phyloP scores from a whole-genome alignment of 2,888 invertebrate species.

The Nudaria mundana region DNA sequence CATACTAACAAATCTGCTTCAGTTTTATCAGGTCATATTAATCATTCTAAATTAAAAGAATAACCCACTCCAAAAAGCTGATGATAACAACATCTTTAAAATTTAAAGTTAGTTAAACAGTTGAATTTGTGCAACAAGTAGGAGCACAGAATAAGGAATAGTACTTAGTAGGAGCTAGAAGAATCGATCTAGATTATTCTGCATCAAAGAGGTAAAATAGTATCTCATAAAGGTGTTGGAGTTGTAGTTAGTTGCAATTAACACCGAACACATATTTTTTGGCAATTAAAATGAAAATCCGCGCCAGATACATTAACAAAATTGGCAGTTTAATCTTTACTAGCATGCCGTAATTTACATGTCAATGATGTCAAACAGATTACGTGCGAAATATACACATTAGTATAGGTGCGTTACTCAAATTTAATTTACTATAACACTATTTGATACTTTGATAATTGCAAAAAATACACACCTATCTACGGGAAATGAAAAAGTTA shows the following conservation, averaged over 20 bases:
- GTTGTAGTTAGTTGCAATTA: slow-evolving; percentile 59
- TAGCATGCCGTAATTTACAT: slow-evolving; percentile 69
- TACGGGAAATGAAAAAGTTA: slow-evolving; percentile 29
- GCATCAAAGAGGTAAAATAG: too few species aligned
- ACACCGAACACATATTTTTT: slow-evolving; percentile 56
- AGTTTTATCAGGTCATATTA: too few species aligned
- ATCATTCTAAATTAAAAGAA: too few species aligned
- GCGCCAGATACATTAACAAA: slow-evolving; percentile 58
- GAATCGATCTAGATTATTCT: too few species aligned
- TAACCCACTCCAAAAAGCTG: too few species aligned
- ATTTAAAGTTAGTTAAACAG: too few species aligned
- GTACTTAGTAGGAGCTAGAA: too few species aligned
- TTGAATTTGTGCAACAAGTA: too few species aligned
- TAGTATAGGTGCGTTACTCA: slow-evolving; percentile 52
- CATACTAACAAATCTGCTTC: too few species aligned
- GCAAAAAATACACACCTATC: slow-evolving; percentile 2
- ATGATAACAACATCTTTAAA: too few species aligned
- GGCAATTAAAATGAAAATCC: slow-evolving; percentile 71
- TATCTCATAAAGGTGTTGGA: slow-evolving; percentile 33
- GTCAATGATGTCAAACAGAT: slow-evolving; percentile 62
- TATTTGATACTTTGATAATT: slow-evolving; percentile 64
- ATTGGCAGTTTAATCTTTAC: slow-evolving; percentile 73
- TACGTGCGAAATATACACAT: slow-evolving; percentile 66
- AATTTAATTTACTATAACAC: slow-evolving; percentile 59
- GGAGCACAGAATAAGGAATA: too few species aligned